Evolutionary conservation across 2,113 vertebrate species (phyloP).

Genomic region (Diglossa brunneiventris): DNA sequence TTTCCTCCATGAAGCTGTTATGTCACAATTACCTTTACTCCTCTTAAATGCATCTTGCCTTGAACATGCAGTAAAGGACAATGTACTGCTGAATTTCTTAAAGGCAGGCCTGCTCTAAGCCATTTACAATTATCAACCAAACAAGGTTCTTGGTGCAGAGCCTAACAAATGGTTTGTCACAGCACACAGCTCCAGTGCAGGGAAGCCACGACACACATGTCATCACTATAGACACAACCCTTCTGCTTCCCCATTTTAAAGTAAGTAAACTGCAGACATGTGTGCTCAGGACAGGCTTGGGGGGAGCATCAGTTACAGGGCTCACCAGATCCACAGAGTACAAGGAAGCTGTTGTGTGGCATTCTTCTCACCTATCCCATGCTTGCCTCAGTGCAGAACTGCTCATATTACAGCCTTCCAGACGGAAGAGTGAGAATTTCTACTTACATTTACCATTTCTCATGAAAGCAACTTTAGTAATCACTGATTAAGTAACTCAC

Average conservation of each 20-base stretch:
- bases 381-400: not conserved
- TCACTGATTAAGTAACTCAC: not conserved
- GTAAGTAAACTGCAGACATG: not conserved
- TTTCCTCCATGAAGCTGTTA: not conserved
- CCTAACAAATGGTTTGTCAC: not conserved
- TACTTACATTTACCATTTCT: not conserved
- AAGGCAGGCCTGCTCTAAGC: not conserved
- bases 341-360: fast-evolving
- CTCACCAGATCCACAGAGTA: not conserved
- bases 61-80: not conserved
- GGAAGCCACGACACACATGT: fast-evolving
- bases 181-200: not conserved
- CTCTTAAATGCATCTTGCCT: not conserved
- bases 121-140: not conserved
- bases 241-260: not conserved
- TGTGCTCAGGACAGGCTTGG: not conserved
- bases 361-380: not conserved
- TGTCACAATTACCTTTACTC: not conserved
- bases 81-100: not conserved
- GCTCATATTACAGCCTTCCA: not conserved
- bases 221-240: not conserved
- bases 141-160: not conserved
- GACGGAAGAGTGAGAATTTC: not conserved
- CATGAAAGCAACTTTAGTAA: not conserved
- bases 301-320: not conserved